Percentiles rank a stretch among this genome's conserved stretches.
Conservation (phyloP, 2,113 vertebrate genomes). For the Ia io region DNA sequence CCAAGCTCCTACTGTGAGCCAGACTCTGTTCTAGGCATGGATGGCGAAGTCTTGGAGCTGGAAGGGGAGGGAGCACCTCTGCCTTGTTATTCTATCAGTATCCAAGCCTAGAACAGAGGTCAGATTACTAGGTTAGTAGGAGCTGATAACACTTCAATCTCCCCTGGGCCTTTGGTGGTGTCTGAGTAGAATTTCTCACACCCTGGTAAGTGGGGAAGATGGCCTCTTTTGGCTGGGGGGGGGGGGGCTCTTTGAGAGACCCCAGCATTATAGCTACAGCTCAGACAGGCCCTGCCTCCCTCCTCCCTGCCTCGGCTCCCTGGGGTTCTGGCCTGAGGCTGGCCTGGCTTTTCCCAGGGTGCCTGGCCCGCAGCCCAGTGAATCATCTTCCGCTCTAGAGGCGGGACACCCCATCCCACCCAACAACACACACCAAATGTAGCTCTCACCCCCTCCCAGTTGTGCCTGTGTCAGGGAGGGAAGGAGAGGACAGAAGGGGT, state of each 20-base stretch:
- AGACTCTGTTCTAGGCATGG: not conserved
- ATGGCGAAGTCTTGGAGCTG: not conserved
- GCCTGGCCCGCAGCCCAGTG: constrained; percentile 61
- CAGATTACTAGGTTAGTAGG: not conserved
- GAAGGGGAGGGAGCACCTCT: not conserved
- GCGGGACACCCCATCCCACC: constrained; percentile 67
- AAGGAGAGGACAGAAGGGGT: constrained; percentile 33
- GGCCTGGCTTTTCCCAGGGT: constrained; percentile 75
- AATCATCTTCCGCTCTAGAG: constrained; percentile 70
- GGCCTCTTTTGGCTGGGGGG: not conserved
- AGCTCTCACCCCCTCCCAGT: not conserved
- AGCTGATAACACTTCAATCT: not conserved
- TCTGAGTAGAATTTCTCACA: not conserved
- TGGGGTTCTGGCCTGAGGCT: constrained; percentile 54
- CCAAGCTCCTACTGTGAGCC: not conserved
- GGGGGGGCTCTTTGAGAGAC: not conserved
- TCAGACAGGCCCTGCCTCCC: not conserved
- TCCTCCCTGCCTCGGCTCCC: constrained; percentile 36
- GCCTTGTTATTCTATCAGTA: not conserved
- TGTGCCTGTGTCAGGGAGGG: constrained; percentile 46
- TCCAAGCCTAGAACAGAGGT: not conserved
- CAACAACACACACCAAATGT: constrained; percentile 4
- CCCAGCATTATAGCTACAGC: not conserved
- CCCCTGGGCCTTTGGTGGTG: not conserved
- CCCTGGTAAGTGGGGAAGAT: not conserved